phyloP scores from a whole-genome alignment of 2,797 vertebrate genomes.

The Sylvilagus floridanus region DNA sequence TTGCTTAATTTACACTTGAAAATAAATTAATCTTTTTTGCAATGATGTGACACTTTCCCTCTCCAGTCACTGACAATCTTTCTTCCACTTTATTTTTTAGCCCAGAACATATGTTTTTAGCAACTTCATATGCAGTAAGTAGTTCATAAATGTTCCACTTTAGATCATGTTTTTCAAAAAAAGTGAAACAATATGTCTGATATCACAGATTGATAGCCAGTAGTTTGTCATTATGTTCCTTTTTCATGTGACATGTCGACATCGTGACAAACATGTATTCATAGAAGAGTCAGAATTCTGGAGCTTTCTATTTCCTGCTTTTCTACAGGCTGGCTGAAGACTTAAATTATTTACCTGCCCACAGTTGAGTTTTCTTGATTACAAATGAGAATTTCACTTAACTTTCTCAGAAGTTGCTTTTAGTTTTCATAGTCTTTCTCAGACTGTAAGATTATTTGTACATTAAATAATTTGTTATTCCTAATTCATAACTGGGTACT shows the following conservation, averaged over 20 bases:
- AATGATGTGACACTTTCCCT: not conserved
- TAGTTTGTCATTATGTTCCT: not conserved
- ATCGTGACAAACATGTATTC: not conserved
- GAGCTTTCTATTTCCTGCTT: not conserved
- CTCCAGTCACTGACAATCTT: not conserved
- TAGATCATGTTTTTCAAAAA: not conserved
- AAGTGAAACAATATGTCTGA: not conserved
- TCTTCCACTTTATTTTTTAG: constrained; percentile 2
- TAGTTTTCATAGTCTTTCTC: not conserved
- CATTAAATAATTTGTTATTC: constrained; percentile 53
- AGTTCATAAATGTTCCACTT: not conserved
- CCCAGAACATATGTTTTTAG: constrained; percentile 19
- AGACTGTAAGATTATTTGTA: not conserved
- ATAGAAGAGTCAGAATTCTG: not conserved
- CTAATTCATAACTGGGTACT: not conserved
- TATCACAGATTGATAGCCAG: too few relatives aligned
- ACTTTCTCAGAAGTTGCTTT: not conserved
- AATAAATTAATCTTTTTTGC: not conserved
- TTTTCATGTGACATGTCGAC: not conserved
- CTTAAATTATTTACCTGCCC: not conserved
- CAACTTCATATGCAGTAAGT: not conserved
- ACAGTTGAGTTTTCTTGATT: constrained; percentile 1
- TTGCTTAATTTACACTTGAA: constrained; percentile 9
- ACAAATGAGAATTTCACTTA: constrained; percentile 17
- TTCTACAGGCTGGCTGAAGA: not conserved